Base-by-base conservation (phyloP, 2,797 vertebrate genomes). In the Decapterus maruadsi region DNA sequence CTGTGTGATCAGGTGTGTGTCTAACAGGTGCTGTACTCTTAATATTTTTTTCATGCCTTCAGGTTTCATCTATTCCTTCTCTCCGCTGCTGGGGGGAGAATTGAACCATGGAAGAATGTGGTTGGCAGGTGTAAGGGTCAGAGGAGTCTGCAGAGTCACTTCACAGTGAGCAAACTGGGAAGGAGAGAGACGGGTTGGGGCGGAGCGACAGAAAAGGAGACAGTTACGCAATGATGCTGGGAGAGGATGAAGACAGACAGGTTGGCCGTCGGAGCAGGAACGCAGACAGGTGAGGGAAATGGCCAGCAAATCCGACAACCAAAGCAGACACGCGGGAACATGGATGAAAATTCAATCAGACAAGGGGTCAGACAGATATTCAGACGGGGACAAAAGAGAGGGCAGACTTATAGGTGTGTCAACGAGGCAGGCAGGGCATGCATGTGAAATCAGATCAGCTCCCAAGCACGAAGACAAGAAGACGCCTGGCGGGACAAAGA, bases 101-200 rank as follows among this genome's bases (percentile, higher is more conserved):
- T 16, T 77, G 72, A 80, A 83, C 82, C 80, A 65, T 80, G 69
- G 62, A 73, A 55, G 68, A 85, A 72, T 83, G 31, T 75, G 40
- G 48, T 50, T 78, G 85, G 75, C 68, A 83, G 80, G 66, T 82
- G 72, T 77, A 68, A 78, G 78, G 86, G 80, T 80, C 85, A 84
- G 56, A 4, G 6, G 75, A 63, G 81, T 83, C 64, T 77, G 70
- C 68, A 72, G 75, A 34, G 16, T 80, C 68, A 22, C 72, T 46
- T 19, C 56, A 68, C n/a, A 61, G 48, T 9, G 20, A 68, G 58
- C 36, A 57, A 69, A 56, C 65, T 19, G 16, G 43, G 34, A 42
- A 36, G 34, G 55, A 60, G 43, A 78, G 59, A 58, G 66, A 20
- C 53, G 46, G 53, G 58, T 6, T 26, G 46, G 45, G 34, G 22